Evolutionary conservation across 2,888 invertebrate species (phyloP).

Genomic region (Chloroclysta siterata): DNA sequence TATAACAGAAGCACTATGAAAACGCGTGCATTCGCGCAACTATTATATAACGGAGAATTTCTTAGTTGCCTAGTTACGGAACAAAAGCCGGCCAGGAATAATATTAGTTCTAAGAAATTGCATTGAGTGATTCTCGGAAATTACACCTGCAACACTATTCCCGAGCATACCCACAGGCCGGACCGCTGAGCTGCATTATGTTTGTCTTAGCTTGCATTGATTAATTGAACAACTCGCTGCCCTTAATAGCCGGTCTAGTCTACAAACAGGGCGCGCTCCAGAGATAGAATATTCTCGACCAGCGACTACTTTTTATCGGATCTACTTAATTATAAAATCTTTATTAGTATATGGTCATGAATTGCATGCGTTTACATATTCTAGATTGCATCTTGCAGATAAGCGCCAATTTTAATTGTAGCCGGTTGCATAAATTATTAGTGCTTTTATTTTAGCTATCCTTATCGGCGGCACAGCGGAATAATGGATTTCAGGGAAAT

Average conservation of each 20-base stretch:
- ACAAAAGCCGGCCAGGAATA: constrained; percentile 29
- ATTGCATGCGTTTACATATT: constrained; percentile 32
- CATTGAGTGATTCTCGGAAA: constrained; percentile 37
- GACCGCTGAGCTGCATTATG: constrained; percentile 20
- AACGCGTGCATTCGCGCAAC: constrained; percentile 4
- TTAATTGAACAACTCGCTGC: constrained; percentile 14
- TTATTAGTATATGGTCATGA: constrained; percentile 27
- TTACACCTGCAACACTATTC: constrained; percentile 33
- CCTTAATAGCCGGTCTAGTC: constrained; percentile 17
- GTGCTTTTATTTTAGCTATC: background rate
- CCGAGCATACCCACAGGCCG: constrained; percentile 18
- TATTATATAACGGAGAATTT: constrained; percentile 29
- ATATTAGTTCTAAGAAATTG: constrained; percentile 33
- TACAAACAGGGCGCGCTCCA: constrained; percentile 14
- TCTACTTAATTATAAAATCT: constrained; percentile 42
- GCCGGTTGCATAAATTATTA: constrained; percentile 1
- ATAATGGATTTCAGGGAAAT: background rate
- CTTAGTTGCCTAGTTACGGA: constrained; percentile 29
- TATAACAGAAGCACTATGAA: background rate
- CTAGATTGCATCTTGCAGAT: constrained; percentile 14
- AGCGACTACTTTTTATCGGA: constrained; percentile 27
- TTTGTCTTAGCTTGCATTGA: constrained; percentile 20
- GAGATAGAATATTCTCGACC: constrained; percentile 20
- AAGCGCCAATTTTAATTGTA: constrained; percentile 13
- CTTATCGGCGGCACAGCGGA: background rate